These are phyloP conservation scores for Odontomachus brunneus DNA, from an alignment of 1,140 invertebrate species.

Conservation along the genomic window DNA sequence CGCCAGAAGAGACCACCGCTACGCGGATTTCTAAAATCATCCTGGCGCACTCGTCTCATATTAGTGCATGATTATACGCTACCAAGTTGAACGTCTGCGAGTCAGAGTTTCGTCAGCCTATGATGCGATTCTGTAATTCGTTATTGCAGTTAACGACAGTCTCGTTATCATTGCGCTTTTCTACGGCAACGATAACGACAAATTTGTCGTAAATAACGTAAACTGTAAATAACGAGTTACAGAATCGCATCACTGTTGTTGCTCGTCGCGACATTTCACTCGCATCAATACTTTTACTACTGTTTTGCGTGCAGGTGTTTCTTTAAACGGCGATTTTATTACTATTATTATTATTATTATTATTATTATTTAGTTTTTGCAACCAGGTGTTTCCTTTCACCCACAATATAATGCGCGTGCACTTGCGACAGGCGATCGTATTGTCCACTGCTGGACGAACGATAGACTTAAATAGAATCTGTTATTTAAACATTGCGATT, in stretches of 20 bases:
- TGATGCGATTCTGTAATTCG: too few species aligned
- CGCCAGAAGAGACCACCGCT: conserved; percentile 37
- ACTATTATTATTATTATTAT: conserved; percentile 45
- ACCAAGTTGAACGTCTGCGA: conserved; percentile 64
- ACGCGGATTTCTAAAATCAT: conserved; percentile 62
- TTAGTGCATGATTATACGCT: conserved; percentile 55
- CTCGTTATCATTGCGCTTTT: too few species aligned
- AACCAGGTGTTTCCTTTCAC: conserved; percentile 68
- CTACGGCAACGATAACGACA: too few species aligned
- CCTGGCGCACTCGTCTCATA: conserved; percentile 54
- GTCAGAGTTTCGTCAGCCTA: conserved; percentile 51
- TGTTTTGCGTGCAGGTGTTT: conserved; percentile 68
- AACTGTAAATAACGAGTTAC: too few species aligned
- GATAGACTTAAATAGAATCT: conserved; percentile 58
- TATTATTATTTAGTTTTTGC: conserved; percentile 70
- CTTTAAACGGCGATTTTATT: conserved; percentile 62
- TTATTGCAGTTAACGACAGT: too few species aligned
- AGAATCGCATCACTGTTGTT: too few species aligned
- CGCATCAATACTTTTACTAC: conserved; percentile 64
- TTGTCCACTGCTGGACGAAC: conserved; percentile 33
- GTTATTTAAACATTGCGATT: conserved; percentile 58
- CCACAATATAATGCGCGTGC: conserved; percentile 69
- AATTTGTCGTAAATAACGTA: too few species aligned
- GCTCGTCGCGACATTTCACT: conserved; percentile 62
- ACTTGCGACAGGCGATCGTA: conserved; percentile 30